Base-by-base conservation (phyloP, 2,888 invertebrate genomes). In the Liposcelis brunnea region DNA sequence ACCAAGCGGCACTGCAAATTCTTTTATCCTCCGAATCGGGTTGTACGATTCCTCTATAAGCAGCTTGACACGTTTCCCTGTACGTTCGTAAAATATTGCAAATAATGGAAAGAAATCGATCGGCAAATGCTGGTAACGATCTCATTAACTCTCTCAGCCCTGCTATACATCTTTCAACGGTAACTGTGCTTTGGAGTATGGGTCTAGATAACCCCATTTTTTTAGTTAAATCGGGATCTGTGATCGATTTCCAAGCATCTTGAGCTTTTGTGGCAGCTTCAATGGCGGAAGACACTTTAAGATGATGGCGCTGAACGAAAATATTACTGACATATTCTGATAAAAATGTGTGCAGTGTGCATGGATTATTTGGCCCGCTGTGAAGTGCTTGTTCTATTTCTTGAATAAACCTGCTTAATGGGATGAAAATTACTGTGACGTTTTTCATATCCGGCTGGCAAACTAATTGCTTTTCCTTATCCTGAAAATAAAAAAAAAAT, bases 261-360 rank as follows among this genome's bases (percentile, higher is more conserved):
- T 80, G 67, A 57, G 75, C 75, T 60, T 79, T 77, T 43, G 80
- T 79, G 16, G 82, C 76, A 1, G 71, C 66, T 52, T 85, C 79
- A 49, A 84, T 76, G 54, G 72, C 72, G 34, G 68, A 68, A 1
- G 72, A 68, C 14, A 78, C 69, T 53, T 74, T 70, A 36, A 69
- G 66, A 55, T 78, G 79, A 46, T 82, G 76, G 49, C 84, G 75
- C 50, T 80, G 82, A 50, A 86, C 72, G 65, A 89, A 94, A 6
- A 81, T 81, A 55, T 85, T 80, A 52, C 82, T 81, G 18, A 93
- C 81, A 63, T 90, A 87, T 60, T 87, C 82, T 40, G 80, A 77
- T 46, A 94, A 67, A 63, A 90, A 93, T 50, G 77, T 77, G 56
- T 86, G 81, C 46, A 93, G 68, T 2, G 80, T 79, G 58, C 85